These are phyloP conservation scores for Scaptomyza hsui DNA, from an alignment of 1,140 invertebrate genomes.

Conservation along the genomic window DNA sequence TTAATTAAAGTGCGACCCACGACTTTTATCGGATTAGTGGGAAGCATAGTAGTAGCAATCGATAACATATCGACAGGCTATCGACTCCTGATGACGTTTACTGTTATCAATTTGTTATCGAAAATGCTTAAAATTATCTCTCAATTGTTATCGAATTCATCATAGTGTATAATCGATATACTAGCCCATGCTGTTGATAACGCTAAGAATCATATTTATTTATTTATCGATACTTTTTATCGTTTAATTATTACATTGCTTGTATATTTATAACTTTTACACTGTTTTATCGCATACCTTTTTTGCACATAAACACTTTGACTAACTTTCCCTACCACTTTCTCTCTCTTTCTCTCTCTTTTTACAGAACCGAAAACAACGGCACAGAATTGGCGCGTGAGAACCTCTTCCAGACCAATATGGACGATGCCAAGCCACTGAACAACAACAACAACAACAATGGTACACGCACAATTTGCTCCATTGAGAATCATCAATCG, in stretches of 20 bases:
- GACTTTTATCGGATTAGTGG: no score
- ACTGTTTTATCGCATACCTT: constrained; percentile 25
- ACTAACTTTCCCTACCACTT: constrained; percentile 76
- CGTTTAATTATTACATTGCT: neutral
- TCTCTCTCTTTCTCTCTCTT: constrained; percentile 58
- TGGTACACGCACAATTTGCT: constrained; percentile 50
- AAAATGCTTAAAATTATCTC: no score
- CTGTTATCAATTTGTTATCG: no score
- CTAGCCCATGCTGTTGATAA: no score
- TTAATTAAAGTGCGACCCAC: constrained; percentile 65
- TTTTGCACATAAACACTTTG: constrained; percentile 20
- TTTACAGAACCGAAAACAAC: constrained; percentile 65
- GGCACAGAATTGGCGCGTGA: constrained; percentile 77
- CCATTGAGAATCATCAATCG: constrained; percentile 64
- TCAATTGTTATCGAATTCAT: constrained; percentile 4
- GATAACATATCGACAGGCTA: neutral
- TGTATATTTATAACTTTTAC: constrained; percentile 21
- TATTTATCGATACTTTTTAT: no score
- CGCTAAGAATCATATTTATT: no score
- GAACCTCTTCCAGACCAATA: constrained; percentile 81
- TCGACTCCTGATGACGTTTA: no score
- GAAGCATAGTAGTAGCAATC: no score
- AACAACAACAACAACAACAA: constrained; percentile 42
- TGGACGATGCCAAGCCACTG: constrained; percentile 72
- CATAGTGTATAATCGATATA: no score